Evolutionary conservation across 2,113 vertebrate genomes (phyloP).

Genomic region (Romanogobio albipinnatus): DNA sequence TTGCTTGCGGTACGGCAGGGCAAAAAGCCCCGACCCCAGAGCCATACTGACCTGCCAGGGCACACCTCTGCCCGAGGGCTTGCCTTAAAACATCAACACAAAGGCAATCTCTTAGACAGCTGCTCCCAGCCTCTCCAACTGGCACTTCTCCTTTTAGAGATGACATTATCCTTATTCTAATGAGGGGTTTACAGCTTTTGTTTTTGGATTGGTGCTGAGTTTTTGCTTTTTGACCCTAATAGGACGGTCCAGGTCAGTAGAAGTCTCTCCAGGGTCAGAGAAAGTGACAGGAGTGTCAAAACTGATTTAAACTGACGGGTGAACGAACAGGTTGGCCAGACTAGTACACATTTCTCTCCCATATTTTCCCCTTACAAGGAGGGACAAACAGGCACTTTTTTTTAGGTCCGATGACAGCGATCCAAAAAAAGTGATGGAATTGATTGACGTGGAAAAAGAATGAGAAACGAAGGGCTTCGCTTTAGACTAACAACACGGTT

Average conservation of each 20-base stretch:
- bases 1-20: constrained; percentile 70
- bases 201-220: constrained; percentile 68
- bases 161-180: constrained; percentile 78
- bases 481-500: constrained; percentile 25
- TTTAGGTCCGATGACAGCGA: constrained; percentile 39
- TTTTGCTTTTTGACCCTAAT: constrained; percentile 71
- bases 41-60: constrained; percentile 74
- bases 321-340: constrained; percentile 47
- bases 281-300: constrained; percentile 78
- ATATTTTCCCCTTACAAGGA: constrained; percentile 45
- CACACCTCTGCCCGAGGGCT: constrained; percentile 74
- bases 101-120: constrained; percentile 71
- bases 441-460: constrained; percentile 51
- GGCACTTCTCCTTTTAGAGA: constrained; percentile 64
- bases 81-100: constrained; percentile 73
- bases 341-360: constrained; percentile 33
- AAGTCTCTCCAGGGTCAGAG: constrained; percentile 70
- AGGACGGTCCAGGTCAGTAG: constrained; percentile 76
- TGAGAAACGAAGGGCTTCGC: neutral
- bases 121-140: constrained; percentile 74
- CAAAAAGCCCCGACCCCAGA: constrained; percentile 77
- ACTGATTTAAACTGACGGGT: constrained; percentile 64
- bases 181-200: constrained; percentile 71
- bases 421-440: constrained; percentile 35
- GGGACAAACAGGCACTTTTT: constrained; percentile 12